These are phyloP conservation scores for Palythoa grandis DNA, from an alignment of 92 coral and sea anemone genomes.

Conservation along the genomic window DNA sequence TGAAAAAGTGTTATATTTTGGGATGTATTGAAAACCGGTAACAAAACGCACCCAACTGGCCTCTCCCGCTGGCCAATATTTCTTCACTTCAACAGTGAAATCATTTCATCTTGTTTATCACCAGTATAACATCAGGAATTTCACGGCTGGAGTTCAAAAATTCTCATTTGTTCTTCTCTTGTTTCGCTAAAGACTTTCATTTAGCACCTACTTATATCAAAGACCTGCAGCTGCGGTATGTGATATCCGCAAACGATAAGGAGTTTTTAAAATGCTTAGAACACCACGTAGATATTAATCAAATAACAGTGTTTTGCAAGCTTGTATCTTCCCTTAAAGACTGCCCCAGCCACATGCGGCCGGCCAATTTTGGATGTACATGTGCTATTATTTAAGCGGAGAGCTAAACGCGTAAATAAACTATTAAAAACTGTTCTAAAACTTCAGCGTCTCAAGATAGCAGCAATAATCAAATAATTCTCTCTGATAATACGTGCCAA, in stretches of 20 bases:
- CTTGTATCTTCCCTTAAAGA: not conserved
- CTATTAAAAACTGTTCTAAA: not conserved
- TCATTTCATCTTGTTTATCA: not conserved
- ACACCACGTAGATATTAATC: not conserved
- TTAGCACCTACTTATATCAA: constrained; percentile 15
- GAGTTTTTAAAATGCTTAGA: not conserved
- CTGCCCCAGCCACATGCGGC: not conserved
- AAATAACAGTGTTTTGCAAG: not conserved
- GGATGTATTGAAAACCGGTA: not conserved
- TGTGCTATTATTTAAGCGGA: not conserved
- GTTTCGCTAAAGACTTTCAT: constrained; percentile 6
- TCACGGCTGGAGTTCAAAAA: constrained; percentile 22
- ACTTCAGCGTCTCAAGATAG: not conserved
- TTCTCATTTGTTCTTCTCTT: constrained; percentile 20
- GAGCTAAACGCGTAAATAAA: not conserved
- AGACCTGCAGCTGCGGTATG: not conserved
- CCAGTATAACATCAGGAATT: not conserved
- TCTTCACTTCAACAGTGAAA: constrained; percentile 4
- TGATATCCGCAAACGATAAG: constrained; percentile 6
- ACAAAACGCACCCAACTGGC: not conserved
- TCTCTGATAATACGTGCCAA: not conserved
- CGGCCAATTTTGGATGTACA: not conserved
- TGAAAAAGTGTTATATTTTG: too few species aligned
- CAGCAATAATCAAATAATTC: not conserved
- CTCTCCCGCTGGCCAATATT: not conserved